Evolutionary conservation across 2,113 vertebrate genomes (phyloP), one percentile per base, ranked within the genome.

Genomic region (Entomyzon cyanotis): DNA sequence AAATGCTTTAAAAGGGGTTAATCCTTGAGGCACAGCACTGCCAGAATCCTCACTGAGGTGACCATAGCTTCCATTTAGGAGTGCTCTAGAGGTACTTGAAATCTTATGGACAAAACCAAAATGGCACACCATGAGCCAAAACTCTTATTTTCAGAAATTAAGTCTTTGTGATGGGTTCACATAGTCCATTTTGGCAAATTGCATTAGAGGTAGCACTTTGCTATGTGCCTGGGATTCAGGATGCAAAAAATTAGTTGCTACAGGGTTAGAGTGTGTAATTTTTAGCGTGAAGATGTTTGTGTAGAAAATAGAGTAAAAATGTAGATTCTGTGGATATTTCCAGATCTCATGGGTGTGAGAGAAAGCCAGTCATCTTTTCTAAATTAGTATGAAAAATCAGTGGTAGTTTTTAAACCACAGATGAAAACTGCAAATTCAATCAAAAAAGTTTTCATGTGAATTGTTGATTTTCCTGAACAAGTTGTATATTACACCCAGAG

Each of bases 341-440:
- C 56, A 31, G 5, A 31, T 84, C 46, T 95, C 15, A 11, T 21
- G 41, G 67, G 22, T 50, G 37, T 18, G 39, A 85, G 28, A 83
- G 33, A n/a, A 87, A 71, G 42, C n/a, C 64, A 58, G 33, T 75
- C 52, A 83, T 65, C 35, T 75, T 58, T 42, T 30, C 84, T 60
- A 25, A n/a, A 25, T 50, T 53, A 21, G 21, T 21, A 9, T 20
- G 23, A 81, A 75, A 12, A 47, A 84, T 56, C 71, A 71, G 35
- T 20, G 69, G 39, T 15, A 10, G 10, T 78, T 83, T 56, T 81
- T 41, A 95, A 95, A 93, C 55, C 31, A 39, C 33, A 73, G 30
- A 52, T 41, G 27, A 94, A 96, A 96, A 75, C 41, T 85, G 39
- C 67, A 74, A 87, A 65, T 62, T 93, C 80, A 82, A 30, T 35